Conservation (phyloP, 2,113 vertebrate species). For the Phaethornis superciliosus region DNA sequence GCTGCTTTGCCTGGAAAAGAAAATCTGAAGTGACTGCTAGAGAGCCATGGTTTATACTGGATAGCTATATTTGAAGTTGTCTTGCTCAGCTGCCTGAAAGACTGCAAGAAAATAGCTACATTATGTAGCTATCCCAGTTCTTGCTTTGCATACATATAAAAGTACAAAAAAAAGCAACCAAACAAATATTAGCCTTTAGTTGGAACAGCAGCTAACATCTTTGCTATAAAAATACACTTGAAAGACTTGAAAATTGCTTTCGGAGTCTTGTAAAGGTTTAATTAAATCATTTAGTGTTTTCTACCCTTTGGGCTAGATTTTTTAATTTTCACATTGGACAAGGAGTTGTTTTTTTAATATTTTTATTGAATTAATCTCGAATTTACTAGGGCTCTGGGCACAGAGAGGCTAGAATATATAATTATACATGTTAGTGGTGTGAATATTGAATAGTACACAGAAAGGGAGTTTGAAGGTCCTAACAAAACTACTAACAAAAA, state of each 20-base stretch:
- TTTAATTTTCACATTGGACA: neutral
- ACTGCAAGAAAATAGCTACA: neutral
- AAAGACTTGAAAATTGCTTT: neutral
- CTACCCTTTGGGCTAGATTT: neutral
- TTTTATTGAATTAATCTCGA: conserved; percentile 9
- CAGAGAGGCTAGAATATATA: neutral
- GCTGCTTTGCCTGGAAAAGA: neutral
- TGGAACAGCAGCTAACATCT: neutral
- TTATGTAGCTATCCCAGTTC: neutral
- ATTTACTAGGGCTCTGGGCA: neutral
- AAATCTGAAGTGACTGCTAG: neutral
- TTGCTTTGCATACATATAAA: neutral
- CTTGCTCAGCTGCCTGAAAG: neutral
- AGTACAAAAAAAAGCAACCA: neutral
- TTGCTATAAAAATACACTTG: neutral
- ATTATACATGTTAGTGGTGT: neutral
- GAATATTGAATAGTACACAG: neutral
- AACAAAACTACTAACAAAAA: no score
- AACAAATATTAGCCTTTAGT: neutral
- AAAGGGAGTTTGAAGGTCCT: neutral
- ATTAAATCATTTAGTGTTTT: neutral
- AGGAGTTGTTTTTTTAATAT: neutral
- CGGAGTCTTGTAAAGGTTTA: neutral
- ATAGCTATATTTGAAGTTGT: neutral
- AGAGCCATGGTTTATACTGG: neutral